phyloP scores from a whole-genome alignment of 2,888 invertebrate species.

The Tanypteryx hageni region DNA sequence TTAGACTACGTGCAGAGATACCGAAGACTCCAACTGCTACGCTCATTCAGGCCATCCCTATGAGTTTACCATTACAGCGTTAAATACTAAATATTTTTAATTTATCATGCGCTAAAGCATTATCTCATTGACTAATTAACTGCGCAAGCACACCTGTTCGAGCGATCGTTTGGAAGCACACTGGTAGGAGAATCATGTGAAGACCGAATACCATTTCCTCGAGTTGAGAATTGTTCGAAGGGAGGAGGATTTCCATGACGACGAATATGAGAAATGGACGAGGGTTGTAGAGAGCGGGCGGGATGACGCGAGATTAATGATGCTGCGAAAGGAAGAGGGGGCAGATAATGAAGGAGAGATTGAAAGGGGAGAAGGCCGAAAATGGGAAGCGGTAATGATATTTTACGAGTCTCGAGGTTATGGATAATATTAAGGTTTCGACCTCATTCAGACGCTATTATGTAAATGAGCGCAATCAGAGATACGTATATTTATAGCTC shows the following conservation, averaged over 20 bases:
- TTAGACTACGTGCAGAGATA: not conserved
- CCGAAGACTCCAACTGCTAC: not conserved
- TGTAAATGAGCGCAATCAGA: not conserved
- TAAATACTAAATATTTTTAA: too few relatives aligned
- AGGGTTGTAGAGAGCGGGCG: not conserved
- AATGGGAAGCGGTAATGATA: not conserved
- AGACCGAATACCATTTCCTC: not conserved
- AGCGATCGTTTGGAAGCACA: not conserved
- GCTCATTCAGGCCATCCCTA: not conserved
- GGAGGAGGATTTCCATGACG: constrained; percentile 38
- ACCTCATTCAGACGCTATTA: not conserved
- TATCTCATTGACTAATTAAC: constrained; percentile 15
- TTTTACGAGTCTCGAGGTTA: not conserved
- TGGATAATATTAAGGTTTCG: not conserved
- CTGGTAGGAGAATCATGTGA: not conserved
- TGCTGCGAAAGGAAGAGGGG: not conserved
- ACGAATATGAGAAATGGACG: not conserved
- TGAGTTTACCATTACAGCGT: too few relatives aligned
- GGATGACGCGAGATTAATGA: constrained; percentile 43
- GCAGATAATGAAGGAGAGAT: not conserved
- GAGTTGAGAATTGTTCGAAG: not conserved
- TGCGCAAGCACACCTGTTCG: constrained; percentile 27
- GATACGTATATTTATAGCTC: not conserved
- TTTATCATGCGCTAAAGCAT: not conserved
- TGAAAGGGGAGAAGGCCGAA: not conserved